Evolutionary conservation across 2,113 vertebrate genomes (phyloP).

Genomic region (Coptodon bakossiorum): DNA sequence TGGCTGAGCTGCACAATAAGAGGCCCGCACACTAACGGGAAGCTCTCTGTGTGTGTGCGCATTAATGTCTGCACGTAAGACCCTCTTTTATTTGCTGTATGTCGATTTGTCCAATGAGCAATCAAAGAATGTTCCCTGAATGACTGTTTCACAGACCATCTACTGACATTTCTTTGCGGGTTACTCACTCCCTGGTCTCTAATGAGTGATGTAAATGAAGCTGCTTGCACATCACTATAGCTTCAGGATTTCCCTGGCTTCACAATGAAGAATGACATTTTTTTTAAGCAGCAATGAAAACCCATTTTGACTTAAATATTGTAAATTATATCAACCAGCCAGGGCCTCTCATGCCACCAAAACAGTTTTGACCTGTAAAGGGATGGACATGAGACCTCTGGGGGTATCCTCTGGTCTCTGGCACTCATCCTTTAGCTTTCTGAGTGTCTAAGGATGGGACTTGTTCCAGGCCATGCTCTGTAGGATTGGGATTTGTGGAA

Average conservation of each 20-base stretch:
- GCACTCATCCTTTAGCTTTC: background rate
- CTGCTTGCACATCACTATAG: background rate
- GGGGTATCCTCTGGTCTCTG: background rate
- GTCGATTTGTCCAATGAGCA: slow-evolving; percentile 53
- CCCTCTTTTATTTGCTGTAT: slow-evolving; percentile 35
- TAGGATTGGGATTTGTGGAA: background rate
- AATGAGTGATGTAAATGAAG: slow-evolving; percentile 14
- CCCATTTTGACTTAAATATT: background rate
- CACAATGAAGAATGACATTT: background rate
- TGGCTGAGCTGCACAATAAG: slow-evolving; percentile 61
- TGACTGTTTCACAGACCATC: slow-evolving; percentile 40
- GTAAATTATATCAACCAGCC: background rate
- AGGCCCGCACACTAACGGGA: slow-evolving; percentile 43
- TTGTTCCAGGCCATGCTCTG: background rate
- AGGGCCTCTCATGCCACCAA: background rate
- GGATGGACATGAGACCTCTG: background rate
- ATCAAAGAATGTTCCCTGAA: slow-evolving; percentile 38
- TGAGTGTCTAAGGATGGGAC: background rate
- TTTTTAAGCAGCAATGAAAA: background rate
- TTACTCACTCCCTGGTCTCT: slow-evolving; percentile 9
- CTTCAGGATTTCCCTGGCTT: background rate
- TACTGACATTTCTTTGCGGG: slow-evolving; percentile 33
- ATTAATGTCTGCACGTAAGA: background rate
- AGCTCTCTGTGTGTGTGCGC: background rate
- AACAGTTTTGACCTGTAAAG: background rate